Base-by-base conservation (phyloP, 2,797 vertebrate genomes). In the Rhabdomys pumilio region DNA sequence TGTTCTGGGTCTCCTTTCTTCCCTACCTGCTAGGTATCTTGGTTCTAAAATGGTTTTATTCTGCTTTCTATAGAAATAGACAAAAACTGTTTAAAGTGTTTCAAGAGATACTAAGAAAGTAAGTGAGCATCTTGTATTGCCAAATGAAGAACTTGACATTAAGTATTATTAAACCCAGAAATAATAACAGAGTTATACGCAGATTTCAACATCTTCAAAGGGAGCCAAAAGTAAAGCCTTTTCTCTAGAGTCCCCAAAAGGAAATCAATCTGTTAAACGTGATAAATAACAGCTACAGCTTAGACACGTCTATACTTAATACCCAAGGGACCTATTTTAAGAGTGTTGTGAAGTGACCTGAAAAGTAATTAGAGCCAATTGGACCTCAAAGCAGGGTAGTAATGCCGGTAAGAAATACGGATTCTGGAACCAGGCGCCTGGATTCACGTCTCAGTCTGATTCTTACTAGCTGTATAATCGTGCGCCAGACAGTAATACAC, bases 401-500 rank as follows among this genome's bases (percentile, higher is more conserved):
- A 19, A 90, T 81, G 24, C 73, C 38, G 47, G 3, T 38, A 57
- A 59, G 50, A 44, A 93, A 85, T 17, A 0, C 0, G 0, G 41
- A 6, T 82, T 82, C 76, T 26, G 31, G 69, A 55, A 7, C 10
- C 87, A 50, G 77, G 67, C 3, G 87, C 0, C 50, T 92, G n/a
- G 6, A 12, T 86, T 92, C 50, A 82, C 87, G 3, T 75, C 84
- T 89, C 47, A 19, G 24, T 53, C n/a, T 83, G 12, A 55, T 55
- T 26, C 4, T 47, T 17, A 6, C 55, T 75, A 38, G 0, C 0
- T 77, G 34, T 0, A 0, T 92, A 94, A 44, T 50, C 97, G 96
- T 93, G 34, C 81, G 34, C 89, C 98, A 92, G 69, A 53, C 29
- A 59, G 10, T 89, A 80, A 67, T 65, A 67, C 50, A 44, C 65